phyloP scores from a whole-genome alignment of 2,797 vertebrate species.

The Anabacerthia variegaticeps region DNA sequence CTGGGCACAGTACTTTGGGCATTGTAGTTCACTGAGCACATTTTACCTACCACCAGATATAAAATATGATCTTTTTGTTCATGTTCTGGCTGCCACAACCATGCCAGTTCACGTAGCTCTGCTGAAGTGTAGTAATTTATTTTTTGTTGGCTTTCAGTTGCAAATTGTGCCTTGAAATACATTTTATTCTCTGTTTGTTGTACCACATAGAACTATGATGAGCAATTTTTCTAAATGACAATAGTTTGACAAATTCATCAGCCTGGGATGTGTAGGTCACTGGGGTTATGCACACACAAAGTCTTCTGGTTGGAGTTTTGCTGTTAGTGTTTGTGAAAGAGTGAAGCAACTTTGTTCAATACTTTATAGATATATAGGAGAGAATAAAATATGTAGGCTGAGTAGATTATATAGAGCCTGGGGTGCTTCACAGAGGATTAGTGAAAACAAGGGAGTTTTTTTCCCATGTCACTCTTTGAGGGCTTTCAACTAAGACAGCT shows the following conservation, averaged over 20 bases:
- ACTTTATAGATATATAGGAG: neutral
- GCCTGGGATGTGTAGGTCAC: neutral
- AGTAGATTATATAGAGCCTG: neutral
- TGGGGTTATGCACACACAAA: neutral
- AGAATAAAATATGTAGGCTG: neutral
- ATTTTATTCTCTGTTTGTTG: neutral
- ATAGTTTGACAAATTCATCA: neutral
- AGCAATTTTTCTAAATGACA: neutral
- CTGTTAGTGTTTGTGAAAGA: rapidly evolving
- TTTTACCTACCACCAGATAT: neutral
- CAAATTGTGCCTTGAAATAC: neutral
- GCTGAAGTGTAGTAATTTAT: neutral
- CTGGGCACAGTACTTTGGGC: neutral
- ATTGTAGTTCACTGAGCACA: neutral
- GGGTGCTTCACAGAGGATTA: neutral
- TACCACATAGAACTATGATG: neutral
- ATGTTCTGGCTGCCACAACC: neutral
- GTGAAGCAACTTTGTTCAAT: neutral
- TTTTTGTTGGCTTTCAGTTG: neutral
- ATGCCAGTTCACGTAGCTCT: neutral
- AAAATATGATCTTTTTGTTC: neutral
- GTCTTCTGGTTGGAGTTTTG: neutral
- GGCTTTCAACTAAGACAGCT: neutral
- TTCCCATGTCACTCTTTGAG: neutral
- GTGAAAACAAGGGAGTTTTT: neutral